Evolutionary conservation across 2,888 invertebrate genomes (phyloP).

Genomic region (Tenthredo livida): DNA sequence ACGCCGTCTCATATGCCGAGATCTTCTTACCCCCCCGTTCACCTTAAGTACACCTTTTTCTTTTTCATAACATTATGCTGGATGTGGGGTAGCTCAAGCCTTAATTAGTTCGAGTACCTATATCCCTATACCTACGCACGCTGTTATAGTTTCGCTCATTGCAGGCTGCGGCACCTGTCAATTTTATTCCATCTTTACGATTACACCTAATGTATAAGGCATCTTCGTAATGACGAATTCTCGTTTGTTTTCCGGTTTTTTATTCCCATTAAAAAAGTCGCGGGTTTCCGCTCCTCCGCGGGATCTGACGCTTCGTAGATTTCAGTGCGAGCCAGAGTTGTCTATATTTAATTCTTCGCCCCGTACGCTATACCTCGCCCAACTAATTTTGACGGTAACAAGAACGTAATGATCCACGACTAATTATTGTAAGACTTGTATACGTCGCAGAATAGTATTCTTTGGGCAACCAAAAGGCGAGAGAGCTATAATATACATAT

Average conservation of each 20-base stretch:
- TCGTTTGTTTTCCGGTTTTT: too few species aligned
- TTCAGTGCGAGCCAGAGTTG: not conserved
- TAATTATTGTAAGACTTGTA: constrained; percentile 29
- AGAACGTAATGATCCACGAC: constrained; percentile 35
- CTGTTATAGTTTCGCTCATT: too few species aligned
- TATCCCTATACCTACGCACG: too few species aligned
- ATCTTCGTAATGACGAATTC: too few species aligned
- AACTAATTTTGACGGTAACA: constrained; percentile 18
- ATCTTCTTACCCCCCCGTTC: constrained; percentile 24
- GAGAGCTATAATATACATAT: too few species aligned
- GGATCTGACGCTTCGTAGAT: not conserved
- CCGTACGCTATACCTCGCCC: constrained; percentile 21
- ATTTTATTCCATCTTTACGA: not conserved
- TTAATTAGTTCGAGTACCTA: constrained; percentile 23
- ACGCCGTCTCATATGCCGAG: not conserved
- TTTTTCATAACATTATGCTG: not conserved
- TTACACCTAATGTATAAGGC: not conserved
- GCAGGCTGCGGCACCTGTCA: not conserved
- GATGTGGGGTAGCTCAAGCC: not conserved
- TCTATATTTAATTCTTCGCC: constrained; percentile 30
- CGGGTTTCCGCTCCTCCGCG: not conserved
- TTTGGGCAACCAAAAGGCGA: not conserved
- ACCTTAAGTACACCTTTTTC: constrained; percentile 18
- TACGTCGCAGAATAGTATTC: not conserved
- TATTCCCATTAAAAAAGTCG: not conserved